Base-by-base conservation (phyloP, 2,888 invertebrate genomes). In the Noctua pronuba region DNA sequence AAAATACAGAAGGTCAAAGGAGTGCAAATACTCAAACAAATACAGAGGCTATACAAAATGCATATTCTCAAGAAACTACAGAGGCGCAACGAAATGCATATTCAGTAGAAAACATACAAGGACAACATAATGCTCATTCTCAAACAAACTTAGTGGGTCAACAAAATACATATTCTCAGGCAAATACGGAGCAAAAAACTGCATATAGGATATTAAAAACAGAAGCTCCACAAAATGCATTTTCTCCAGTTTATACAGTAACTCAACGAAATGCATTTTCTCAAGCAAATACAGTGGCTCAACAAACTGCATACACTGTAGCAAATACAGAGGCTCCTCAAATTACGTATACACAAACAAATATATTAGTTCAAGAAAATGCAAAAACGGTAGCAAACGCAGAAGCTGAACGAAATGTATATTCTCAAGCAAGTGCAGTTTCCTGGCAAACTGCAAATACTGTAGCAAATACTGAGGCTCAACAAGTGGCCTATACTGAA, bases 201-300 rank as follows among this genome's bases (percentile, higher is more conserved):
- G 28, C 31, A 18, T 46, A 62, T 35, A 69, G 21, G 28, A 10
- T 75, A 41, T 55, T 49, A 49, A 68, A 16, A 28, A 18, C 38
- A 35, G 49, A 55, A 10, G 18, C 24, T n/a, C n/a, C 11, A 46
- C 52, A n/a, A 69, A 80, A 82, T 60, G 16, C 28, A 28, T 60
- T 46, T 71, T 28, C 44, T 55, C 24, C 8, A 71, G 16, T 7
- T 16, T 46, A 41, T 67, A 60, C 58, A n/a, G 55, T 74, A 4
- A 21, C 67, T 66, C 66, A 65, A n/a, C 52, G 41, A 70, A 73
- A 41, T 72, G 24, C 41, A 31, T 31, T 38, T 69, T 71, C 71
- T 18, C 38, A 21, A 46, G 44, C 41, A 41, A 69, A n/a, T 8
- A 35, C 13, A 35, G 44, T 46, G 21, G 18, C n/a, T n/a, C 70